phyloP scores from a whole-genome alignment of 2,797 vertebrate species.

The Selene dorsalis region DNA sequence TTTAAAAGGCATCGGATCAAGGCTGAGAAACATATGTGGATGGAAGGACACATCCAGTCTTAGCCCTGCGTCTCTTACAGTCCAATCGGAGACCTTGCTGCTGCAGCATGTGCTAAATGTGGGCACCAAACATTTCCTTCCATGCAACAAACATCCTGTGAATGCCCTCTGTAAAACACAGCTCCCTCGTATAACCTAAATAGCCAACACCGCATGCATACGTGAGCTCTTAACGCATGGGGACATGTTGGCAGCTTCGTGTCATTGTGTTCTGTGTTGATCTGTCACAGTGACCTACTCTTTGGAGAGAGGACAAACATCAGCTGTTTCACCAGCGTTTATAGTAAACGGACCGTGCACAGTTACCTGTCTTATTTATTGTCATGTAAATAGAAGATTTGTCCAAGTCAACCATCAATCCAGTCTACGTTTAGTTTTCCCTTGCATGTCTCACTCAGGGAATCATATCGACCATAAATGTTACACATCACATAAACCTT shows the following conservation, averaged over 20 bases:
- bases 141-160: conserved; percentile 23
- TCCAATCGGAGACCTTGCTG: conserved; percentile 1
- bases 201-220: neutral
- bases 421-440: neutral
- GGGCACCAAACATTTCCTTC: conserved; percentile 15
- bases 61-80: conserved; percentile 13
- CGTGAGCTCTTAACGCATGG: conserved; percentile 1
- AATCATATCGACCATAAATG: conserved; percentile 6
- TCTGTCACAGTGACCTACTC: neutral
- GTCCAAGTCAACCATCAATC: neutral
- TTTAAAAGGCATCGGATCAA: conserved; percentile 4
- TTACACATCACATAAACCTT: conserved; percentile 18
- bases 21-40: conserved; percentile 6
- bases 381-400: conserved; percentile 7
- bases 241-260: neutral
- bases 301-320: neutral
- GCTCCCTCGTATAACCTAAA: neutral
- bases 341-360: neutral
- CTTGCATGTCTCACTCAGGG: neutral
- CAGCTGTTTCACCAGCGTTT: neutral
- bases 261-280: neutral
- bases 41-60: conserved; percentile 25
- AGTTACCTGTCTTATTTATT: conserved; percentile 1
- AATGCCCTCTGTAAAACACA: conserved; percentile 10
- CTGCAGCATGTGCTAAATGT: conserved; percentile 36